phyloP scores from a whole-genome alignment of 2,888 invertebrate species.

The Pyrrhia umbra region DNA sequence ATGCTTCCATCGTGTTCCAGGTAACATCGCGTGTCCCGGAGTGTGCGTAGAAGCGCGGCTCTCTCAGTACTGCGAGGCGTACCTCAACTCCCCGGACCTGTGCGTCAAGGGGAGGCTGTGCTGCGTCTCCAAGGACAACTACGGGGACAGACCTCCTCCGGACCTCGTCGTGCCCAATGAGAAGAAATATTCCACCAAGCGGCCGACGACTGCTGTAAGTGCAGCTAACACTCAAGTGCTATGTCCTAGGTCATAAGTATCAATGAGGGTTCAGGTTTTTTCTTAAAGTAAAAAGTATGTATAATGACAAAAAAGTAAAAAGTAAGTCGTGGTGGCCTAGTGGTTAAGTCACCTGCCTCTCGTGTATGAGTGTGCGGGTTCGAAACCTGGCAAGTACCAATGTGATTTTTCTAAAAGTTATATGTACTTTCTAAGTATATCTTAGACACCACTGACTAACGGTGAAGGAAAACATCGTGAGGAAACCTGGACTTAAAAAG shows the following conservation, averaged over 20 bases:
- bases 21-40: slow-evolving; percentile 92
- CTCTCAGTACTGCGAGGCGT: slow-evolving; percentile 96
- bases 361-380: no score
- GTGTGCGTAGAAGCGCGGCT: slow-evolving; percentile 95
- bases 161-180: slow-evolving; percentile 93
- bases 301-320: no score
- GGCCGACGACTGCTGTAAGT: slow-evolving; percentile 81
- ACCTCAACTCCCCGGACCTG: slow-evolving; percentile 92
- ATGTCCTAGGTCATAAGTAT: neutral
- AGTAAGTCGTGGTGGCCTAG: no score
- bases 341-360: no score
- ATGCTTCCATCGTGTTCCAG: slow-evolving; percentile 71
- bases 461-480: no score
- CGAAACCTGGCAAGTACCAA: no score
- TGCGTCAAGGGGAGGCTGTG: slow-evolving; percentile 94
- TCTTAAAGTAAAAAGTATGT: no score
- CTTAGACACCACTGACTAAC: no score
- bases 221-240: neutral
- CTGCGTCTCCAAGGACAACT: slow-evolving; percentile 94
- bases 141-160: slow-evolving; percentile 92
- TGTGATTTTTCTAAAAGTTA: no score
- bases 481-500: no score
- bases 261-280: neutral
- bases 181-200: slow-evolving; percentile 82
- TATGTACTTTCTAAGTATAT: no score